Base-by-base conservation (phyloP, 2,888 invertebrate species). In the Diplazon laetatorius region DNA sequence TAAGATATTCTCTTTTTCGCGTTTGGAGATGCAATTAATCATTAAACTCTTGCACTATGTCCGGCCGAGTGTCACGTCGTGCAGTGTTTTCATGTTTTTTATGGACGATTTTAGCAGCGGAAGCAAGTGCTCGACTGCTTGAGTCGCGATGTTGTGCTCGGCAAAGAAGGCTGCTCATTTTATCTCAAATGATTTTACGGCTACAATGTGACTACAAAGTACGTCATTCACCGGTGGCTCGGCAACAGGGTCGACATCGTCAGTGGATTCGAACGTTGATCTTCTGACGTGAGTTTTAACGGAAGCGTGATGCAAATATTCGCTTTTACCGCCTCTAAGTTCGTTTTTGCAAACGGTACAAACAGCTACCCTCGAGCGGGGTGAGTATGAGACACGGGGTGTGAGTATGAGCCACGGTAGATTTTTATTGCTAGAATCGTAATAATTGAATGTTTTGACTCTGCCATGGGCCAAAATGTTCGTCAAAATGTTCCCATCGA, bases 91-190 rank as follows among this genome's bases (percentile, higher is more conserved):
- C n/a, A n/a, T n/a, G n/a, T n/a, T n/a, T n/a, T n/a, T n/a, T n/a
- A n/a, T n/a, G n/a, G n/a, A n/a, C n/a, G n/a, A n/a, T 80, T 82
- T 77, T 22, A 82, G 46, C 3, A 81, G 5, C 16, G 74, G 71
- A n/a, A 80, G 44, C 35, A 82, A 72, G 30, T 82, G 81, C 42
- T 82, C 79, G 2, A 76, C 65, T 9, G 68, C 25, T 8, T 48
- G 62, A 37, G 82, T 63, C 4, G 79, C 80, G 10, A 83, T 60
- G 66, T 84, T 83, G 62, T 84, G 83, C 37, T 82, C 78, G 16
- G 83, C 82, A 71, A 83, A 79, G 65, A 82, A 80, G 12, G 55
- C 60, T 42, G 48, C 44, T 2, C 74, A 20, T 39, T 69, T 73
- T 10, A 83, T 48, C 71, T 83, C 79, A 18, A 74, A 71, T 9